Evolutionary conservation across 1,140 invertebrate species (phyloP), one percentile per base, ranked within the genome.

Genomic region (Solenopsis fugax): DNA sequence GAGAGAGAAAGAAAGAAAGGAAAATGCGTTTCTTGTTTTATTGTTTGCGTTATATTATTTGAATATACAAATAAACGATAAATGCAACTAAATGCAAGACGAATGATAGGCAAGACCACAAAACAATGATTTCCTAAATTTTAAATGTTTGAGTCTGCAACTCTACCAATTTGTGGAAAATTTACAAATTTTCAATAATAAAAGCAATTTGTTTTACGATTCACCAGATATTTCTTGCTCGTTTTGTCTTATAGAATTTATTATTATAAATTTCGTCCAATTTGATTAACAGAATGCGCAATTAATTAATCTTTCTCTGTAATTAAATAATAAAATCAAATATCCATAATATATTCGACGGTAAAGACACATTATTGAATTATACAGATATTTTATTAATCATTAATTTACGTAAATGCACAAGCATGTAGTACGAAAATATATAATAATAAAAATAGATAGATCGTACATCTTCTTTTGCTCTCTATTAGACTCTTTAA

Each of bases 111-210:
- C n/a, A 13, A n/a, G 6, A 4, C 1, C 4, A 64, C 29, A 62
- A 34, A 62, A 56, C 7, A 29, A 41, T 12, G 4, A 65, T 65
- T 65, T 37, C 0, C 16, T 65, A 41, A n/a, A 65, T 65, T 65
- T 65, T 37, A 4, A 65, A 41, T 16, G n/a, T 65, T 65, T 34
- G 65, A 67, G 6, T 50, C 24, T 34, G 16, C 24, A 52, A 72
- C 24, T 60, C 24, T 24, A 54, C 18, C 56, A 64, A 34, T 37
- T 64, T 18, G 16, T 0, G 29, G 29, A 50, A 72, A 71, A 1
- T 16, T 41, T 56, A 62, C 9, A 76, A 60, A n/a, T n/a, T 62
- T 62, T 2, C 16, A 45, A 76, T 76, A 60, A 24, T 18, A 60
- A 9, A 77, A 77, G 21, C 16, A 41, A 45, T 37, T 64, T 12